Base-by-base conservation (phyloP, 2,113 vertebrate genomes). In the Laticauda laticaudata region DNA sequence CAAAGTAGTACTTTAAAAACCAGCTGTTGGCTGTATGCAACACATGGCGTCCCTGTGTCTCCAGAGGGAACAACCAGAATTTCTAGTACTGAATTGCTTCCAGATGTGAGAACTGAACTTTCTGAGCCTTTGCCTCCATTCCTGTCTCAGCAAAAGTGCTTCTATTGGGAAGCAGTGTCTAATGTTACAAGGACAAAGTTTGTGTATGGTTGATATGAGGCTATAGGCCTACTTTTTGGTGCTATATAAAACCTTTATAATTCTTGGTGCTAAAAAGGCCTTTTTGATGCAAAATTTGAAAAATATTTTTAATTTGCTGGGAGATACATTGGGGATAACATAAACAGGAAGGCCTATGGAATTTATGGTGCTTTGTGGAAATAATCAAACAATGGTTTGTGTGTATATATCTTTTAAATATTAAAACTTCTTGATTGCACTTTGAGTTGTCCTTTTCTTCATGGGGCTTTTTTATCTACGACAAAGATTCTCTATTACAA, bases 341-440 rank as follows among this genome's bases (percentile, higher is more conserved):
- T 91, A 94, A 91, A 91, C 95, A 94, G 64, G 92, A 94, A 91
- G 94, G 96, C 95, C 93, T 96, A 93, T 97, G 94, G 93, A 96
- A 94, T 95, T 96, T 95, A 95, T 96, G 96, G 97, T 97, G 96
- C 96, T 97, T 95, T 96, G 93, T 94, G 90, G 95, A 91, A 90
- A 95, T 93, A 93, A 59, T 57, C 95, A 94, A 92, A 95, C 75
- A 91, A 95, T 96, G 57, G 91, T 91, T 20, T 86, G 69, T 56
- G 15, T 89, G 29, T 75, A 21, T 92, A 55, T 96, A 75, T 92
- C 21, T 59, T 45, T 56, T 90, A 86, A 90, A 26, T 95, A 97
- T 97, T 97, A 97, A 97, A 97, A 94, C 55, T 95, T 96, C 95
- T 95, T 97, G 96, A 92, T 97, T 97, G 95, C 95, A 96, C 92